A percentile compares a stretch with the other conserved stretches of the same genome.
These are phyloP conservation scores for Drosophila arawakana DNA, from an alignment of 1,140 invertebrate genomes.

Conservation along the genomic window DNA sequence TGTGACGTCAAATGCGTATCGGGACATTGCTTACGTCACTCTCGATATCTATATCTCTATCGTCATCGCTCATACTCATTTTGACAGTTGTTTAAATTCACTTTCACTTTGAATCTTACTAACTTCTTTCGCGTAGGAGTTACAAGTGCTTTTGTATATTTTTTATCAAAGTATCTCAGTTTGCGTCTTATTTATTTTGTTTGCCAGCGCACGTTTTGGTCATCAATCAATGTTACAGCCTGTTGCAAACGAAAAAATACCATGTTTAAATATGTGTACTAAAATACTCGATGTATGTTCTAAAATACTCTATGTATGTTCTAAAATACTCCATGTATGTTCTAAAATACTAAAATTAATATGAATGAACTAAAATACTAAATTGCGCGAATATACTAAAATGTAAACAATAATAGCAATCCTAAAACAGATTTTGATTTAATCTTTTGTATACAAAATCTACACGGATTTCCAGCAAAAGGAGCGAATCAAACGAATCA, in stretches of 20 bases:
- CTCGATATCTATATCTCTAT: constrained; percentile 96
- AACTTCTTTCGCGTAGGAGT: not conserved
- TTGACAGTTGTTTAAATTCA: constrained; percentile 1
- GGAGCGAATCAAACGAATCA: no score
- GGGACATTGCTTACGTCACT: constrained; percentile 89
- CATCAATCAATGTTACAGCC: constrained; percentile 15
- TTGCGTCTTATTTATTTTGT: constrained; percentile 44
- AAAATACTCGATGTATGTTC: not conserved
- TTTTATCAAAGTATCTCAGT: constrained; percentile 17
- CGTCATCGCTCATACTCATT: constrained; percentile 92
- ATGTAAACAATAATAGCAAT: no score
- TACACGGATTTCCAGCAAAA: no score
- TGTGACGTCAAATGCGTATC: constrained; percentile 12
- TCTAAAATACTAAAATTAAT: not conserved
- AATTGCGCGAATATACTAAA: no score
- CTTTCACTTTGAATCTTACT: not conserved
- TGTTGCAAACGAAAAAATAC: constrained; percentile 12
- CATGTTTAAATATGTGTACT: not conserved
- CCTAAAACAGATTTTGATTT: no score
- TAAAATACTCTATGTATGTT: not conserved
- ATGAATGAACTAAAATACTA: not conserved
- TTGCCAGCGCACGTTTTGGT: constrained; percentile 43
- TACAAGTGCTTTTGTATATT: constrained; percentile 4
- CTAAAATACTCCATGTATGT: not conserved
- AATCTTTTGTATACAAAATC: no score